These are phyloP conservation scores for Trichonephila clavipes DNA, from an alignment of 1,140 invertebrate genomes.

Conservation along the genomic window DNA sequence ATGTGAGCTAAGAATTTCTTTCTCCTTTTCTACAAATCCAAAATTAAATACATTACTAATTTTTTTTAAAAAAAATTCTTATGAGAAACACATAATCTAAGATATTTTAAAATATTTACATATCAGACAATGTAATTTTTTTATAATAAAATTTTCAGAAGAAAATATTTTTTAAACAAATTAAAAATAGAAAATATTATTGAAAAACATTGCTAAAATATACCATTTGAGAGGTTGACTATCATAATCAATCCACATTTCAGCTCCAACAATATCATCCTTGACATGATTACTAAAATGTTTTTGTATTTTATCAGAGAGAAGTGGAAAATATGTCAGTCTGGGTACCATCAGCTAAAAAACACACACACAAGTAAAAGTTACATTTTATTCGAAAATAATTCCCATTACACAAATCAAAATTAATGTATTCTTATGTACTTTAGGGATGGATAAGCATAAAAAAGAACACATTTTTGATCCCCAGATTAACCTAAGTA, in stretches of 20 bases:
- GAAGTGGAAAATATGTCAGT: slow-evolving; percentile 96
- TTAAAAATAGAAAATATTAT: no score
- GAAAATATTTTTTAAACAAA: no score
- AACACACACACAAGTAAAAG: neutral
- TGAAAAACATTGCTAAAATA: slow-evolving; percentile 48
- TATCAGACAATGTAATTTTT: neutral
- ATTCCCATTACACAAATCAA: neutral
- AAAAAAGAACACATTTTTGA: no score
- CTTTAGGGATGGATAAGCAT: neutral
- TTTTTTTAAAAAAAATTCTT: no score
- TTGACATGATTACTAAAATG: slow-evolving; percentile 92
- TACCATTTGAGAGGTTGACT: slow-evolving; percentile 94
- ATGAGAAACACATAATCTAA: no score
- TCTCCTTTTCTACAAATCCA: no score
- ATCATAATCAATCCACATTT: slow-evolving; percentile 98
- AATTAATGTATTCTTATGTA: no score
- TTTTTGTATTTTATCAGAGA: slow-evolving; percentile 96
- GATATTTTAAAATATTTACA: neutral
- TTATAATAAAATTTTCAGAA: neutral
- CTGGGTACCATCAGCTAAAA: slow-evolving; percentile 93
- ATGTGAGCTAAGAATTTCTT: no score
- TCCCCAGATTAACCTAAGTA: no score
- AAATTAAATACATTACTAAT: no score
- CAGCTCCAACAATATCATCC: slow-evolving; percentile 89
- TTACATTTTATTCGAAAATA: neutral